phyloP scores from a whole-genome alignment of 2,888 invertebrate species.

The Eupithecia centaureata region DNA sequence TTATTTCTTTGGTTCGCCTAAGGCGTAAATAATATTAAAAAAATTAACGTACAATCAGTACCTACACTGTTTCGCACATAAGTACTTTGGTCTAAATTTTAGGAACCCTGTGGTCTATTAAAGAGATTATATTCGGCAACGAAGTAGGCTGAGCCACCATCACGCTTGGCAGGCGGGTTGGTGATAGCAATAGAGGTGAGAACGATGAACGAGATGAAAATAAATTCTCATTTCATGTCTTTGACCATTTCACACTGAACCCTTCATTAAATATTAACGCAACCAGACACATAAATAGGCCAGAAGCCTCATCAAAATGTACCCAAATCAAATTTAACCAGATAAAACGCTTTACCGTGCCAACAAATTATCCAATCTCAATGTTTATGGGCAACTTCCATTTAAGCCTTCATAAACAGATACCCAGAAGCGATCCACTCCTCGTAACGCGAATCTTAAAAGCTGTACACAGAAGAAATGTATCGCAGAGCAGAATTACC shows the following conservation, averaged over 20 bases:
- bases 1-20: too few species aligned
- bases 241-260: not conserved
- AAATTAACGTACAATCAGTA: too few species aligned
- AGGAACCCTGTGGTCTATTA: too few species aligned
- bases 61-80: too few species aligned
- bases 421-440: constrained; percentile 27
- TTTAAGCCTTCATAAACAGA: constrained; percentile 31
- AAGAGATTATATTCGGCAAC: too few species aligned
- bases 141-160: too few species aligned
- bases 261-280: not conserved
- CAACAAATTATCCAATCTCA: constrained; percentile 31
- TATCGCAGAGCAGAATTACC: not conserved
- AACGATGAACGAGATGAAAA: too few species aligned
- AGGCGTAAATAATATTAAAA: too few species aligned
- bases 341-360: constrained; percentile 12
- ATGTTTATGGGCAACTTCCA: constrained; percentile 22
- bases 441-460: constrained; percentile 20
- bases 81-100: too few species aligned
- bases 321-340: not conserved
- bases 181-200: too few species aligned
- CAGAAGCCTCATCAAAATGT: constrained; percentile 1
- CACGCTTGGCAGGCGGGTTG: too few species aligned
- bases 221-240: too few species aligned
- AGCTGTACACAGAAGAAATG: constrained; percentile 8
- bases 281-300: not conserved